Evolutionary conservation across 1,140 invertebrate genomes (phyloP).

Genomic region (Ceratina calcarata): DNA sequence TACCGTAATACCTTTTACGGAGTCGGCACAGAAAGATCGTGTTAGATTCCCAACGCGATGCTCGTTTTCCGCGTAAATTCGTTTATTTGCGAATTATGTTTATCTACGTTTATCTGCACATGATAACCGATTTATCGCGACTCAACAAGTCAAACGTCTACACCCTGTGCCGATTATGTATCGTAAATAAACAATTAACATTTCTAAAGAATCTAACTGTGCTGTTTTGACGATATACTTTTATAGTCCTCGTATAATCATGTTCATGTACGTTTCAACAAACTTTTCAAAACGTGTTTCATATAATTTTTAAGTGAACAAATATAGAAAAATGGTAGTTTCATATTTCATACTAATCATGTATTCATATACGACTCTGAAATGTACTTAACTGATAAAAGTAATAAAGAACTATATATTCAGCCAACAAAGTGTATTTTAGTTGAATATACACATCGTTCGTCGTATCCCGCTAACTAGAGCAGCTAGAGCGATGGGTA

Average conservation of each 20-base stretch:
- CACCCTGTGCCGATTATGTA: not conserved
- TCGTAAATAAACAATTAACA: conserved; percentile 21
- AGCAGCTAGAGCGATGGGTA: no score
- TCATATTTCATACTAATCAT: no score
- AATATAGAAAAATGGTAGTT: no score
- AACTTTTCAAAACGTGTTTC: no score
- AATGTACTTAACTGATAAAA: no score
- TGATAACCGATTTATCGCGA: conserved; percentile 37
- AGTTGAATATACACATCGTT: no score
- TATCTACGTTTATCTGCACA: conserved; percentile 15
- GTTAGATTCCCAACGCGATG: conserved; percentile 17
- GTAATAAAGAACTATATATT: no score
- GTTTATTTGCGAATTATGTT: not conserved
- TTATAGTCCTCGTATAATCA: not conserved
- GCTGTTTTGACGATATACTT: conserved; percentile 13
- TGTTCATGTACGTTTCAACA: not conserved
- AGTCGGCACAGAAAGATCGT: not conserved
- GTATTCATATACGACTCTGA: no score
- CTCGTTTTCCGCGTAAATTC: not conserved
- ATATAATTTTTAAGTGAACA: no score
- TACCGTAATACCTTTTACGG: not conserved
- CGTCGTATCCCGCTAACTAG: no score
- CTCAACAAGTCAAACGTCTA: conserved; percentile 7
- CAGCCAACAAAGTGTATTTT: no score
- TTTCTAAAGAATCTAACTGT: conserved; percentile 17